Base-by-base conservation (phyloP, 2,888 invertebrate genomes). In the Digitonthophagus gazella region DNA sequence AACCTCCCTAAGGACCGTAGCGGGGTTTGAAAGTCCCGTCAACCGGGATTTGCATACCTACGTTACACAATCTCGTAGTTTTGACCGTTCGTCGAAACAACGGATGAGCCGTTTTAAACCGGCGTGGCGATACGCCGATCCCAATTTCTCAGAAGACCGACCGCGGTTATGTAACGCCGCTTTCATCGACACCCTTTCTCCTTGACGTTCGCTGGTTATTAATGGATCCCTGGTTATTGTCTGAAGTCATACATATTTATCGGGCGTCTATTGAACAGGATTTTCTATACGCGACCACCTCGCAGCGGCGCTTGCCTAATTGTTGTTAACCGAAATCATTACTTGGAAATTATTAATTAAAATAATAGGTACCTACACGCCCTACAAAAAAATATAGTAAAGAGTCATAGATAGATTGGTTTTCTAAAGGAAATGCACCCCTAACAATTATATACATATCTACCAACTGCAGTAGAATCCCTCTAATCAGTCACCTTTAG, bases 201-300 rank as follows among this genome's bases (percentile, higher is more conserved):
- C 28, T 44, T 44, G 28, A 44, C 28, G 28, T 44, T 44, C 28
- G 28, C 28, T 11, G 28, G 61, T 61, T 61, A 61, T 61, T 61
- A 61, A 61, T 61, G 61, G 61, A 61, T 61, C 61, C 18, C 14
- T 18, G 61, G 61, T 61, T 61, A 61, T 61, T 61, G 61, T 61
- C 20, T 61, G 61, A 61, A 61, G 61, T 20, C 61, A 61, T 61
- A 61, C 18, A 61, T 61, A 61, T 61, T 61, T 61, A 61, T 61
- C 61, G 20, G 20, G 19, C 61, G 61, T 20, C 61, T 61, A 19
- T 61, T 61, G 61, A 61, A 61, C 61, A n/a, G 16, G 20, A 61
- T 61, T 61, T 61, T 61, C 61, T 61, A 61, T 61, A 19, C 20
- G 61, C 61, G 20, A 19, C 20, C 61, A 61, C 18, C 28, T 44